Percentiles rank a stretch among this genome's conserved stretches.
Evolutionary conservation across 2,113 vertebrate species (phyloP).

Genomic region (Ia io): DNA sequence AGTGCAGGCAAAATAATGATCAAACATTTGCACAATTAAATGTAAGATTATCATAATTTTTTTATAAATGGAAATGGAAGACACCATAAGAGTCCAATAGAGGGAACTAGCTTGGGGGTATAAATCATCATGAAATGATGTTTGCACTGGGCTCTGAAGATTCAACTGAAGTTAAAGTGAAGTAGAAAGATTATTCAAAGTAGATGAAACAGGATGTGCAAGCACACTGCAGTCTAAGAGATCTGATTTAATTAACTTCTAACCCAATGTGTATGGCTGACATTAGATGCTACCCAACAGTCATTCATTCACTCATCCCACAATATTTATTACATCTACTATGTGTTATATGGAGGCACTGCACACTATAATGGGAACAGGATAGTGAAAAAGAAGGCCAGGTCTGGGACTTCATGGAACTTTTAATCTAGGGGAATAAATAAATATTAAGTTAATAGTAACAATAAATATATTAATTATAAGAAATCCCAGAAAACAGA

Average conservation of each 20-base stretch:
- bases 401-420: neutral
- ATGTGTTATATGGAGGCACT: neutral
- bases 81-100: neutral
- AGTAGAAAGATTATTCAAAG: neutral
- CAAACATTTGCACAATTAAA: neutral
- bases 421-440: neutral
- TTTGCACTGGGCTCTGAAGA: neutral
- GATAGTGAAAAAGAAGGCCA: neutral
- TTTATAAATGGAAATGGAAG: neutral
- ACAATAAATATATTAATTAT: neutral
- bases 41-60: neutral
- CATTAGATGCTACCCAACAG: neutral
- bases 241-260: neutral
- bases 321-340: neutral
- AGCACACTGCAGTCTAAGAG: neutral
- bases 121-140: neutral
- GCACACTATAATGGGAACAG: neutral
- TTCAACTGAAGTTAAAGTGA: neutral
- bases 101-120: neutral
- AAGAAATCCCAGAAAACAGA: neutral
- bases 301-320: neutral
- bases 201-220: neutral
- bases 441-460: neutral
- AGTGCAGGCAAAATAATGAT: neutral
- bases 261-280: neutral